Evolutionary conservation across 2,797 vertebrate genomes (phyloP), one percentile per base, ranked within the genome.

Genomic region (Anableps anableps): DNA sequence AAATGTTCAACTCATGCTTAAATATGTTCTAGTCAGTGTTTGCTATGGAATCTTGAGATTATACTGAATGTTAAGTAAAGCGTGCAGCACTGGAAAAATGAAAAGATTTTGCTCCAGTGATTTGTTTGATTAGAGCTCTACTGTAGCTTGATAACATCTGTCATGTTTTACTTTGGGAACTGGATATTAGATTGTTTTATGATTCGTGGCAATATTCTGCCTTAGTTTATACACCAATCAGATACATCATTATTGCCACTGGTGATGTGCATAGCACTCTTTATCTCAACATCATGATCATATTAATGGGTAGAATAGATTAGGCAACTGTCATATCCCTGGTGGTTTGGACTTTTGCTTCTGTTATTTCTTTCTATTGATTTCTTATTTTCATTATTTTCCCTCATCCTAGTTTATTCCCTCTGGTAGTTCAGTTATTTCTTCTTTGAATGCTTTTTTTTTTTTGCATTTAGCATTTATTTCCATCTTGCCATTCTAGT

Each of bases 111-210:
- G 21, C 21, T 68, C 21, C 36, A 38, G 21, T 41, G 64, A 68
- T 68, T 68, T 68, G 21, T 68, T 68, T 68, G 9, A 41, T 68
- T 38, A 68, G 3, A 68, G 34, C 21, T 68, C 9, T 68, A 41
- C 36, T 38, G 36, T 68, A 41, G 36, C 26, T 68, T 68, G 64
- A 68, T 68, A 68, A 41, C 64, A 68, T 68, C 26, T 38, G 64
- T n/a, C 36, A 41, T 21, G 19, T 41, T 41, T 38, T 41, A 0
- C 64, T 68, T 68, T 68, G 64, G 19, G 21, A 68, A 23, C 34
- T 11, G 36, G 13, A 26, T 26, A n/a, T n/a, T 68, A 68, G 36
- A 68, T 43, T n/a, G 26, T 3, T 41, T 10, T 58, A 29, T 58
- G 26, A 26, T 70, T 43, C 45, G 23, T 17, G 5, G 26, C 66